Percentiles rank a stretch among this genome's conserved stretches.
Conservation (phyloP, 2,888 invertebrate species). For the Nineta flava region DNA sequence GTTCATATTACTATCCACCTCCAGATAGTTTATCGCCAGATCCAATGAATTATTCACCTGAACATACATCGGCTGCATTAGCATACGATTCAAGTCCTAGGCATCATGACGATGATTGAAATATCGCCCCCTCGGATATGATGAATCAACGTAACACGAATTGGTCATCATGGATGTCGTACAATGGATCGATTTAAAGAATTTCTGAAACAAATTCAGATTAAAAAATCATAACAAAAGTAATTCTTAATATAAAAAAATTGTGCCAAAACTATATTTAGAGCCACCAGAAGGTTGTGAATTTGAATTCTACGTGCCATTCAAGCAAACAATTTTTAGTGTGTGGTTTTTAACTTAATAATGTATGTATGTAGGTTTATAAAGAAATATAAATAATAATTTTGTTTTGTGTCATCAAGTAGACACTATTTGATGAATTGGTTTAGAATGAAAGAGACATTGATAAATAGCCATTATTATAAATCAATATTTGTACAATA, state of each 20-base stretch:
- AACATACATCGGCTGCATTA: conserved; percentile 30
- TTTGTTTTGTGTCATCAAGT: no score
- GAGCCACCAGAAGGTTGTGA: conserved; percentile 1
- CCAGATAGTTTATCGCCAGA: conserved; percentile 56
- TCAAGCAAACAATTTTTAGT: background rate
- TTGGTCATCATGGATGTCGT: background rate
- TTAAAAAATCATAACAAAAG: background rate
- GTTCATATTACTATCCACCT: conserved; percentile 45
- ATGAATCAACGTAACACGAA: conserved; percentile 6
- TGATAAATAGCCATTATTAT: background rate
- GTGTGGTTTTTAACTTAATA: background rate
- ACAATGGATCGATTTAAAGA: background rate
- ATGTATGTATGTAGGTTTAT: no score
- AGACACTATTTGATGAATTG: no score
- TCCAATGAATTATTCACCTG: conserved; percentile 50
- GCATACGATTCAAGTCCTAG: conserved; percentile 49
- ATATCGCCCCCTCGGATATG: conserved; percentile 35
- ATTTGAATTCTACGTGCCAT: conserved; percentile 5
- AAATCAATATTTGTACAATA: no score
- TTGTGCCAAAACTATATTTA: conserved; percentile 1
- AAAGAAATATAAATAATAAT: no score
- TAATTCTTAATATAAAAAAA: background rate
- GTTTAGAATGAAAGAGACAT: background rate
- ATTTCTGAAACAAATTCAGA: background rate
- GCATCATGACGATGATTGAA: conserved; percentile 65